Evolutionary conservation across 2,888 invertebrate species (phyloP).

Genomic region (Mythimna albipuncta): DNA sequence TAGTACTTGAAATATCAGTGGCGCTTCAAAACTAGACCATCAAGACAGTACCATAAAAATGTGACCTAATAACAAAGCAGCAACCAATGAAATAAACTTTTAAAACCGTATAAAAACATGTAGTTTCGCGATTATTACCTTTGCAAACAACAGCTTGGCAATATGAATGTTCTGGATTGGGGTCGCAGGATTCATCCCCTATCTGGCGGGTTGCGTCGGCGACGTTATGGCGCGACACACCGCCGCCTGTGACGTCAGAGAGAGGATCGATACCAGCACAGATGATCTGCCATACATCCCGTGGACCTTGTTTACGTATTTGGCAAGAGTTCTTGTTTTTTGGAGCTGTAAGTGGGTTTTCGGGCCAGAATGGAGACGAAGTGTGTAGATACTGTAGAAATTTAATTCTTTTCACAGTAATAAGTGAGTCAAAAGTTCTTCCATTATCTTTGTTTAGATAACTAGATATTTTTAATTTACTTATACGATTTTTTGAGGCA

Average conservation of each 20-base stretch:
- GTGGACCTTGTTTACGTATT: slow-evolving; percentile 48
- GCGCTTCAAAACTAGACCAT: not conserved
- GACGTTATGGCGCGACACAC: slow-evolving; percentile 80
- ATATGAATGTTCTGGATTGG: slow-evolving; percentile 67
- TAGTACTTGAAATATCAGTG: not conserved
- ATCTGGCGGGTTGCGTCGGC: slow-evolving; percentile 78
- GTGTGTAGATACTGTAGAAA: slow-evolving; percentile 1
- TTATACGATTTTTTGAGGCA: too few relatives aligned
- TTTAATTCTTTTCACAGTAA: too few relatives aligned
- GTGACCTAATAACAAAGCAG: not conserved
- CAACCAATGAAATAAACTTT: slow-evolving; percentile 11
- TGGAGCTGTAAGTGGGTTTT: not conserved
- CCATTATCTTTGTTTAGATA: too few relatives aligned
- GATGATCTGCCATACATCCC: slow-evolving; percentile 73
- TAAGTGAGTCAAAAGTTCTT: slow-evolving; percentile 15
- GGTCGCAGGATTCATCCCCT: slow-evolving; percentile 81
- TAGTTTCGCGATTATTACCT: slow-evolving; percentile 46
- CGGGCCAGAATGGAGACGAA: not conserved
- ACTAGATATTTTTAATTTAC: too few relatives aligned
- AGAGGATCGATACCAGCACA: slow-evolving; percentile 78
- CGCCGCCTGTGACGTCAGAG: slow-evolving; percentile 84
- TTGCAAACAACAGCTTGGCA: slow-evolving; percentile 48
- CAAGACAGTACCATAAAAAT: not conserved
- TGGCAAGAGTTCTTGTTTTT: slow-evolving; percentile 61
- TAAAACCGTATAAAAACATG: slow-evolving; percentile 30